Base-by-base conservation (phyloP, 2,888 invertebrate genomes). In the Glaucopsyche alexis region DNA sequence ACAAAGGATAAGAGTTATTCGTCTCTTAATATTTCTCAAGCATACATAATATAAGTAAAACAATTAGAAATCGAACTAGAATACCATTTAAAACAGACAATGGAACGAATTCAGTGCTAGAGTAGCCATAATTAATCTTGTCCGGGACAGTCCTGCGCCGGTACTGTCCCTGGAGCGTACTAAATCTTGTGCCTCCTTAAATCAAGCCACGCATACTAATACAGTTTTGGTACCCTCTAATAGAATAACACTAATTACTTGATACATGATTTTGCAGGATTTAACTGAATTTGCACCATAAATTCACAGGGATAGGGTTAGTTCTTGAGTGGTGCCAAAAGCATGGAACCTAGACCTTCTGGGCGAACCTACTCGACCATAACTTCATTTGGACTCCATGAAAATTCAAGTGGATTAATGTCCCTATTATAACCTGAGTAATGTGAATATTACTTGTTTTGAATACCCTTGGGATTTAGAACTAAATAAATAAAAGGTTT, bases 141-240 rank as follows among this genome's bases (percentile, higher is more conserved):
- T 60, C 29, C 47, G 45, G 19, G 69, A 47, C 49, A 19, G 45
- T 67, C 67, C 69, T 13, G 67, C 45, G 29, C 64, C 38, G 45
- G 67, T 19, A 67, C 42, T 47, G 8, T 69, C 69, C 49, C 69
- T 19, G 49, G 69, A 29, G 69, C 16, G 69, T 49, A 47, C 42
- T 69, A 47, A 69, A 69, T 69, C 69, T 69, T 69, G 47, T 47
- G 67, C 16, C 42, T 67, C 69, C 69, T 69, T 49, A 69, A 69
- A 69, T 47, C 69, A 69, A 69, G 69, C 47, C 69, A 69, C 69
- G 69, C 69, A 69, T 69, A 69, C 69, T 69, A 69, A 69, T 69
- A 69, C 49, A 69, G 69, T 69, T 69, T 69, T 49, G 69, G 69
- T 47, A 29, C 69, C 47, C 69, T 29, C 45, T 69, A 69, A 69